These are phyloP conservation scores for Melikaiella ostensackeni DNA, from an alignment of 2,888 invertebrate genomes.

Conservation along the genomic window DNA sequence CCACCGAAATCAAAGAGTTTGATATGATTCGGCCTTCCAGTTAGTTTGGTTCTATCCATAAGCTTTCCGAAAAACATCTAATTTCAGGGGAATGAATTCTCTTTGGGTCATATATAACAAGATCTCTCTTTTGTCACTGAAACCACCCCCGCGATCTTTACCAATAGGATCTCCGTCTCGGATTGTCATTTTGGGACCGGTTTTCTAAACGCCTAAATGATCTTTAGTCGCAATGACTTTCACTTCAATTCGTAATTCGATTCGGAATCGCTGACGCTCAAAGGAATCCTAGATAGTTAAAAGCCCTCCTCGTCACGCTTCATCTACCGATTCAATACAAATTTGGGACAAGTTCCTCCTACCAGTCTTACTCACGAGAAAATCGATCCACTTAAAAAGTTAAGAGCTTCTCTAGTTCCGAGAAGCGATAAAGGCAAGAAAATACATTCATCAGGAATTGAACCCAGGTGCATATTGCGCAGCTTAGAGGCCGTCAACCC, in stretches of 20 bases:
- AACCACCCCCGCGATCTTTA: not conserved
- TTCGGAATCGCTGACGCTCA: conserved; percentile 31
- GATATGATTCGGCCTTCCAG: not conserved
- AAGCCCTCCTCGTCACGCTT: conserved; percentile 9
- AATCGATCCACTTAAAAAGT: not conserved
- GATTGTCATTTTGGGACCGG: conserved; percentile 28
- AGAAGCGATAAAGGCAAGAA: too few relatives aligned
- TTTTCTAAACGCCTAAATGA: conserved; percentile 28
- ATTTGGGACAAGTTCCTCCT: conserved; percentile 7
- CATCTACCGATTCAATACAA: conserved; percentile 18
- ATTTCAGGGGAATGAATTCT: not conserved
- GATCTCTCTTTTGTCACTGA: not conserved
- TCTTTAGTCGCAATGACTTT: conserved; percentile 34
- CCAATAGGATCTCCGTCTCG: not conserved
- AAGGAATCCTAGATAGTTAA: conserved; percentile 25
- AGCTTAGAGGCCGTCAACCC: not conserved
- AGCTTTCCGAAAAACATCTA: not conserved
- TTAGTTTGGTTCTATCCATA: too few relatives aligned
- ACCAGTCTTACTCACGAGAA: not conserved
- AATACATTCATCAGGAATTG: too few relatives aligned
- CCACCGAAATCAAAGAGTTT: not conserved
- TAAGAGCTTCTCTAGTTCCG: not conserved
- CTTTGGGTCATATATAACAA: not conserved
- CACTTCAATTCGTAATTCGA: conserved; percentile 28
- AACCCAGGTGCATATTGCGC: too few relatives aligned